phyloP scores from a whole-genome alignment of 2,888 invertebrate genomes.

The Leucophenga maculata region DNA sequence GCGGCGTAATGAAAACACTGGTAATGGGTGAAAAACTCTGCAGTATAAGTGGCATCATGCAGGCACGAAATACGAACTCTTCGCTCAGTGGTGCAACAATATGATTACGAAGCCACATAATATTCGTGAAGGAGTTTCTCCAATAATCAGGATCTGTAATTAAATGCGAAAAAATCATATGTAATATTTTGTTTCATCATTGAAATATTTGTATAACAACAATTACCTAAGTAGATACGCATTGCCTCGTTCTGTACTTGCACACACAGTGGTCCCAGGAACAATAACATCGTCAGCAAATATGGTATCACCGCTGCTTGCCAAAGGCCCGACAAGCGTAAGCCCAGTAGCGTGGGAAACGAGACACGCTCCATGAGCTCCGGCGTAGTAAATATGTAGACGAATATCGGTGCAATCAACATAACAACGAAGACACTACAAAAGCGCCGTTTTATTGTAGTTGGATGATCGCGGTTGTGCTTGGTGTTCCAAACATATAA shows the following conservation, averaged over 20 bases:
- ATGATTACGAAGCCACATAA: slow-evolving; percentile 90
- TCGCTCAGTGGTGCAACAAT: slow-evolving; percentile 94
- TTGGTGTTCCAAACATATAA: slow-evolving; percentile 89
- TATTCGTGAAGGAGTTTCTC: slow-evolving; percentile 80
- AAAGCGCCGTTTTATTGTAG: slow-evolving; percentile 89
- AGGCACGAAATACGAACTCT: slow-evolving; percentile 95
- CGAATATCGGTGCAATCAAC: slow-evolving; percentile 83
- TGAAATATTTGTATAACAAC: background rate
- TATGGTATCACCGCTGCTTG: slow-evolving; percentile 83
- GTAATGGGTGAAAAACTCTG: slow-evolving; percentile 84
- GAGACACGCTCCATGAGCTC: slow-evolving; percentile 77
- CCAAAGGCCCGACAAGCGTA: slow-evolving; percentile 82
- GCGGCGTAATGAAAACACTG: slow-evolving; percentile 87
- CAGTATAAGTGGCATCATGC: slow-evolving; percentile 92
- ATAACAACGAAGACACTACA: slow-evolving; percentile 88
- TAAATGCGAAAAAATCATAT: background rate
- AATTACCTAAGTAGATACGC: slow-evolving; percentile 79
- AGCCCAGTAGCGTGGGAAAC: slow-evolving; percentile 82
- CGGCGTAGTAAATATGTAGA: slow-evolving; percentile 81
- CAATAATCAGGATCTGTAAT: slow-evolving; percentile 80
- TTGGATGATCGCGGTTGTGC: slow-evolving; percentile 88
- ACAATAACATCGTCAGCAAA: slow-evolving; percentile 84
- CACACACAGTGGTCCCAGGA: slow-evolving; percentile 87
- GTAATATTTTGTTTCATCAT: background rate
- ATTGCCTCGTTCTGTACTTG: slow-evolving; percentile 80